phyloP scores from a whole-genome alignment of 2,888 invertebrate species.

The Desoria tigrina region DNA sequence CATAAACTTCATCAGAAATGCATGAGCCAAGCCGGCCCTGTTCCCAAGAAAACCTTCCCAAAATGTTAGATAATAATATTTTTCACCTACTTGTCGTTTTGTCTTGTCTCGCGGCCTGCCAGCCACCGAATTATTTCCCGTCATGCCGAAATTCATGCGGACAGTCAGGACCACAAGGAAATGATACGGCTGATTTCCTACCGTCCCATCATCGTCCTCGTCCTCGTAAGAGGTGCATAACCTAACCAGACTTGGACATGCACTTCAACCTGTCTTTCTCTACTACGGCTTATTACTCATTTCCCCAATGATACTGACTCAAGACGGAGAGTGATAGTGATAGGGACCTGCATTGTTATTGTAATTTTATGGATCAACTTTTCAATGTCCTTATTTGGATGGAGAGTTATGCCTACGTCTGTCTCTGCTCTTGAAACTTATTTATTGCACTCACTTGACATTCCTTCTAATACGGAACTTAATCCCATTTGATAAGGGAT shows the following conservation, averaged over 20 bases:
- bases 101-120: background rate
- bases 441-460: background rate
- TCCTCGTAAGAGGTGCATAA: too few species aligned
- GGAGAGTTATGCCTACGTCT: background rate
- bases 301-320: too few species aligned
- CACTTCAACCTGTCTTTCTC: too few species aligned
- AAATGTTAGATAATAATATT: background rate
- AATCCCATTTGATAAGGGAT: background rate
- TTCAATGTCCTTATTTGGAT: slow-evolving; percentile 10
- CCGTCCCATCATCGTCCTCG: too few species aligned
- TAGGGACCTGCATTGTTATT: too few species aligned
- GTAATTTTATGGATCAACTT: slow-evolving; percentile 12
- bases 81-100: background rate
- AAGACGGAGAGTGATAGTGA: too few species aligned
- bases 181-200: too few species aligned
- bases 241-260: too few species aligned
- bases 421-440: too few species aligned
- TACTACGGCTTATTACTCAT: too few species aligned
- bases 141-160: background rate
- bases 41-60: too few species aligned
- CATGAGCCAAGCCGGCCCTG: slow-evolving; percentile 3
- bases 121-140: slow-evolving; percentile 9
- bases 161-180: too few species aligned
- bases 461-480: background rate
- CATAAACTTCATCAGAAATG: slow-evolving; percentile 18